Evolutionary conservation across 2,797 vertebrate species (phyloP).

Genomic region (Muscicapa striata): DNA sequence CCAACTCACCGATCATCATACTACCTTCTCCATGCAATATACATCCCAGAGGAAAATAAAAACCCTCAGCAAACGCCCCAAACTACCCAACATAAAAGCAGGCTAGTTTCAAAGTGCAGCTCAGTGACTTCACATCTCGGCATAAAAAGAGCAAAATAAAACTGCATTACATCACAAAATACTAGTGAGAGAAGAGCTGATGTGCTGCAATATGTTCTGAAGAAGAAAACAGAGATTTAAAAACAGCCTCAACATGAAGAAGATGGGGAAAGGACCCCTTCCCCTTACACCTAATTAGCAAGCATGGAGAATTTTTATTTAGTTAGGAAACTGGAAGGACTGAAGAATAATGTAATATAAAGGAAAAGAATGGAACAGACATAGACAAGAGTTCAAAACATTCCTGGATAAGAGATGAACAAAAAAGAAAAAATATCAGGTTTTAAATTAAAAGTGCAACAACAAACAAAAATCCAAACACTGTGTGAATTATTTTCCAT

Average conservation of each 20-base stretch:
- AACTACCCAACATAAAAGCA: not conserved
- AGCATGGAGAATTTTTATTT: not conserved
- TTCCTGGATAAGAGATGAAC: not conserved
- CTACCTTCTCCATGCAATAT: not conserved
- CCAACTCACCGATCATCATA: not conserved
- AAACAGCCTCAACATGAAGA: not conserved
- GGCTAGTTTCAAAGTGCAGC: not conserved
- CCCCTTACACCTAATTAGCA: not conserved
- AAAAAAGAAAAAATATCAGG: accelerated
- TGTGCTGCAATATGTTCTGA: not conserved
- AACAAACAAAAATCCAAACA: not conserved
- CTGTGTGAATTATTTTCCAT: not conserved
- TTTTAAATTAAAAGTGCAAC: not conserved
- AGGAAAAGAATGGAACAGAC: not conserved
- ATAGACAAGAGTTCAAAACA: not conserved
- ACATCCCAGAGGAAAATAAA: not conserved
- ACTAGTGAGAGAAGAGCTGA: not conserved
- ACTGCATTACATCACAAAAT: not conserved
- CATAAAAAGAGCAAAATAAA: not conserved
- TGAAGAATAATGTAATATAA: not conserved
- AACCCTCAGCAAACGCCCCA: not conserved
- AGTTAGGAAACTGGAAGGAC: not conserved
- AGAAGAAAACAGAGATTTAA: not conserved
- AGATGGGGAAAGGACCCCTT: not conserved
- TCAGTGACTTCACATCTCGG: not conserved